A percentile compares a stretch with the other conserved stretches of the same genome.
These are phyloP conservation scores for Oscheius myriophilus DNA, from an alignment of 2,888 invertebrate genomes.

Conservation along the genomic window DNA sequence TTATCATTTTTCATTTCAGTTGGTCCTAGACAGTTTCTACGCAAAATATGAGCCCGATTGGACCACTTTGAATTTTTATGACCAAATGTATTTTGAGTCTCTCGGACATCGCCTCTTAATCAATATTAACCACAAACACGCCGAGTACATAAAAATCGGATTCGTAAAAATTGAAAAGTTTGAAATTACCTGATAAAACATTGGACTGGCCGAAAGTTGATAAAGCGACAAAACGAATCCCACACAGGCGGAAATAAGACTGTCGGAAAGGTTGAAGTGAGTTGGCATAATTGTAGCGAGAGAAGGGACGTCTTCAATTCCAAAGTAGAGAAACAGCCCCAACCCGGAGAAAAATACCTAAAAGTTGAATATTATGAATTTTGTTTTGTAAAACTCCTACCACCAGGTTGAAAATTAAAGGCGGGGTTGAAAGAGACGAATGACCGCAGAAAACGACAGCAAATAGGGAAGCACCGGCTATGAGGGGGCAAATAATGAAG, in stretches of 20 bases:
- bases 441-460: constrained; percentile 50
- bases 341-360: constrained; percentile 44
- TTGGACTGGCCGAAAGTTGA: constrained; percentile 39
- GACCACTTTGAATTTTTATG: too few species aligned
- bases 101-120: too few species aligned
- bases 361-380: too few species aligned
- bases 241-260: constrained; percentile 33
- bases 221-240: constrained; percentile 50
- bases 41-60: too few species aligned
- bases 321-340: constrained; percentile 50
- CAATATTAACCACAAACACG: too few species aligned
- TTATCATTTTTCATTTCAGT: too few species aligned
- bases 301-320: constrained; percentile 52
- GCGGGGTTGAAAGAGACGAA: constrained; percentile 42
- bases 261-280: constrained; percentile 33
- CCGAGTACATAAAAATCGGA: not conserved
- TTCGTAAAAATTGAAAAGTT: too few species aligned
- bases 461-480: constrained; percentile 47
- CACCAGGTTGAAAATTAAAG: constrained; percentile 38
- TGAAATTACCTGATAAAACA: constrained; percentile 45
- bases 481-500: constrained; percentile 33
- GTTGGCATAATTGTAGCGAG: constrained; percentile 36
- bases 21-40: too few species aligned
- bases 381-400: constrained; percentile 30
- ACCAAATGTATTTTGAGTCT: too few species aligned